These are phyloP conservation scores for Lutjanus argentimaculatus DNA, from an alignment of 2,797 vertebrate genomes.

Conservation along the genomic window DNA sequence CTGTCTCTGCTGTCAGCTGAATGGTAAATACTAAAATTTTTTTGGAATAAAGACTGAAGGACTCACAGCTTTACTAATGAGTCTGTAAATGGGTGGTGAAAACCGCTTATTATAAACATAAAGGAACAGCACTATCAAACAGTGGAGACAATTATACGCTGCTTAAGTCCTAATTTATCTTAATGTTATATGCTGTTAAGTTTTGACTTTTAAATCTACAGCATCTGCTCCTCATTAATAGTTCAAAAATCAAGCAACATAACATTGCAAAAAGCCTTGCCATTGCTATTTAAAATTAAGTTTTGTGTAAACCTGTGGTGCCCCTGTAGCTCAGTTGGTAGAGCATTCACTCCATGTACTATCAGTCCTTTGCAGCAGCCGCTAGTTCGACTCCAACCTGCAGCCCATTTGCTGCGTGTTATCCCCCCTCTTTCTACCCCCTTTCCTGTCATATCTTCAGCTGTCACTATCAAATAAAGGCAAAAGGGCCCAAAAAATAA, in stretches of 20 bases:
- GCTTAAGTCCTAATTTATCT: constrained; percentile 17
- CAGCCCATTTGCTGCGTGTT: too few species aligned
- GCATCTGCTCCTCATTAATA: constrained; percentile 1
- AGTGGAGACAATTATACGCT: constrained; percentile 14
- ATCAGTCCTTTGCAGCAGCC: too few species aligned
- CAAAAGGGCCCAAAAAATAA: too few species aligned
- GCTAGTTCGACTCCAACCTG: too few species aligned
- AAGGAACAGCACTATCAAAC: constrained; percentile 16
- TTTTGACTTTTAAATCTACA: not conserved
- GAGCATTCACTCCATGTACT: too few species aligned
- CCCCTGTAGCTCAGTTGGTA: too few species aligned
- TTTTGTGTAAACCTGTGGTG: not conserved
- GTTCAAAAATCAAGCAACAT: not conserved
- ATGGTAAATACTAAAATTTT: constrained; percentile 35
- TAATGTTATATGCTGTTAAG: not conserved
- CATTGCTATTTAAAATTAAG: constrained; percentile 15
- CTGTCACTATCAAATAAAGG: too few species aligned
- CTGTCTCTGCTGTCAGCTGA: constrained; percentile 35
- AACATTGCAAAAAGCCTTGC: constrained; percentile 4
- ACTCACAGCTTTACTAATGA: constrained; percentile 6
- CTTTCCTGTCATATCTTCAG: too few species aligned
- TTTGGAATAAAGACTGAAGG: constrained; percentile 18
- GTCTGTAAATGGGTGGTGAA: constrained; percentile 12
- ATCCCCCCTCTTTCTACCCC: too few species aligned
- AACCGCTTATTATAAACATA: constrained; percentile 21